Base-by-base conservation (phyloP, 2,888 invertebrate genomes). In the Polydrusus cervinus region DNA sequence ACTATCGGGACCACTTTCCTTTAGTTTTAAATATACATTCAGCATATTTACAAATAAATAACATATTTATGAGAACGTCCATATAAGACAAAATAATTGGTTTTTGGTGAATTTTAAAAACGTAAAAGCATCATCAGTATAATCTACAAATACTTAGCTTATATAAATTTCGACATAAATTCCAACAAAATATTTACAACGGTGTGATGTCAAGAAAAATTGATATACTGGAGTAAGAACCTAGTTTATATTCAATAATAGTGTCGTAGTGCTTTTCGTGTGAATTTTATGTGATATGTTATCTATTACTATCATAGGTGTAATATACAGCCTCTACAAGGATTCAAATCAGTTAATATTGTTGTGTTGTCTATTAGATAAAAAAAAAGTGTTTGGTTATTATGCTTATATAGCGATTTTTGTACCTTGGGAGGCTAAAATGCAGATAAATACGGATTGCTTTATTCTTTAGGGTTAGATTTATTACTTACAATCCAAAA, bases 201-300 rank as follows among this genome's bases (percentile, higher is more conserved):
- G 38, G 9, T 30, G 45, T 45, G 3, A 18, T 30, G 16, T 45
- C n/a, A 45, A 53, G 40, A 55, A 43, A 67, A 55, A 43, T 68
- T 47, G 34, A 45, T 70, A 70, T 38, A 67, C 47, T 49, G 30
- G 49, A 66, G 40, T 74, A 74, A 43, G 18, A 43, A 65, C 25
- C 51, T 71, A 64, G 71, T 71, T 71, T 71, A 71, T 64, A 71
- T 60, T 66, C 57, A 65, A 66, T 14, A 70, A 64, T 85, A 85
- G 85, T 87, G 85, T 85, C 82, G 85, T 87, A 86, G 87, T 87
- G 88, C 88, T 88, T 88, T 88, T 87, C 84, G 87, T 88, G 88
- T 88, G 87, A 87, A 85, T 87, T 87, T 87, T 86, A 87, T 88
- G 88, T 88, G 88, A 88, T 88, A 88, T 87, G 86, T 86, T 81